Evolutionary conservation across 2,888 invertebrate genomes (phyloP).

Genomic region (Megaustenia siamemsis): DNA sequence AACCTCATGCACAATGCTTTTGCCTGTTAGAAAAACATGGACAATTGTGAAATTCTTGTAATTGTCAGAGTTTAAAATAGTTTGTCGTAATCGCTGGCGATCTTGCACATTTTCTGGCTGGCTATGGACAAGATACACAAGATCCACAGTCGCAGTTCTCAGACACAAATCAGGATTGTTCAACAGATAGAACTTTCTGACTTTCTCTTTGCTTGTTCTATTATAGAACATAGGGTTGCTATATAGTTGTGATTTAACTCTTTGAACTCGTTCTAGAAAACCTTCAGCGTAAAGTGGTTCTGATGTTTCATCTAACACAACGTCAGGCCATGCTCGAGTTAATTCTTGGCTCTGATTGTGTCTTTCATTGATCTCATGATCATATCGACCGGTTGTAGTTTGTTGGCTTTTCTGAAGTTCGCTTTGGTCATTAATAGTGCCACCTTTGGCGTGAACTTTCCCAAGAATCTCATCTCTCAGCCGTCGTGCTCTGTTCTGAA

Average conservation of each 20-base stretch:
- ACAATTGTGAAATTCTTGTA: slow-evolving; percentile 22
- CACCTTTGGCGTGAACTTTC: not conserved
- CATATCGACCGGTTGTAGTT: not conserved
- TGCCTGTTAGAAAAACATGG: slow-evolving; percentile 35
- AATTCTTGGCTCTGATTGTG: not conserved
- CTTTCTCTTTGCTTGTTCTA: not conserved
- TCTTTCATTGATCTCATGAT: no score
- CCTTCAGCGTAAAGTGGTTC: slow-evolving; percentile 36
- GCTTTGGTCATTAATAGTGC: not conserved
- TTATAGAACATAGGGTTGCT: not conserved
- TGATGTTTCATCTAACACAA: not conserved
- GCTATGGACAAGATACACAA: slow-evolving; percentile 25
- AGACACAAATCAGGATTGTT: slow-evolving; percentile 32
- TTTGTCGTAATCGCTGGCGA: slow-evolving; percentile 15
- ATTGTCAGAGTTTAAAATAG: not conserved
- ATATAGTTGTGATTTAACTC: slow-evolving; percentile 12
- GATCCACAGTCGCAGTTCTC: not conserved
- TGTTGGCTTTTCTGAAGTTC: not conserved
- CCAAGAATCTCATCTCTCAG: not conserved
- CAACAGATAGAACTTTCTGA: not conserved
- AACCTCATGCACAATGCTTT: not conserved
- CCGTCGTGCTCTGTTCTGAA: not conserved
- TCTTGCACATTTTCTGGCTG: slow-evolving; percentile 8
- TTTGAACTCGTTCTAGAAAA: slow-evolving; percentile 31
- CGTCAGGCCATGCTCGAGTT: not conserved